Evolutionary conservation across 2,888 invertebrate genomes (phyloP), one percentile per base, ranked within the genome.

Genomic region (Mayetiola destructor): DNA sequence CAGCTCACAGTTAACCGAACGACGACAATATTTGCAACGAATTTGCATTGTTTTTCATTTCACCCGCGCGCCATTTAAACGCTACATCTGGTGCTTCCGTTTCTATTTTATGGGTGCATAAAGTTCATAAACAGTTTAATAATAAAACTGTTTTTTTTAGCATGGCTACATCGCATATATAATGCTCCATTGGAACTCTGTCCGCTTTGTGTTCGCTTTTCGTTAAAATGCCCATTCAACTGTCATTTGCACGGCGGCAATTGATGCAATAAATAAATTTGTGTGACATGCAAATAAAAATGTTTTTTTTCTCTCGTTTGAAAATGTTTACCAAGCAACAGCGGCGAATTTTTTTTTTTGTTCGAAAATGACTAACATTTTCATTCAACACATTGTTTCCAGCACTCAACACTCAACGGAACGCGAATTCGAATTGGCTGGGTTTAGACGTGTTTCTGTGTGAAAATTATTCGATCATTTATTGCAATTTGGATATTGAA

Each of bases 201-300:
- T 5, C n/a, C 23, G 21, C 42, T 42, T 8, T 23, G 21, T 8
- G 12, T 42, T 14, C n/a, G 21, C 14, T 48, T 6, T 42, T 42
- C 4, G 23, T n/a, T 48, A 27, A 48, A 48, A 48, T 48, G 27
- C 27, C 48, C 48, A 48, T 48, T 48, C 48, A 48, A 27, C 48
- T 48, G 48, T 48, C 48, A 48, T 27, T 23, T 27, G 48, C 48
- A 27, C 48, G 48, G 48, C 48, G 48, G 48, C 48, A 48, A 48
- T 48, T 27, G 27, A 48, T 48, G 48, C 29, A 48, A 48, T 48
- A 48, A 48, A 48, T 48, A 48, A 48, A 48, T 48, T 48, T 48
- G 48, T 48, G 27, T 48, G 48, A 48, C 48, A 48, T 48, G 27
- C 48, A 48, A 48, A 48, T 48, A 48, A 48, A 27, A n/a, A n/a